phyloP scores from a whole-genome alignment of 2,888 invertebrate species.

The Lycophotia porphyrea region DNA sequence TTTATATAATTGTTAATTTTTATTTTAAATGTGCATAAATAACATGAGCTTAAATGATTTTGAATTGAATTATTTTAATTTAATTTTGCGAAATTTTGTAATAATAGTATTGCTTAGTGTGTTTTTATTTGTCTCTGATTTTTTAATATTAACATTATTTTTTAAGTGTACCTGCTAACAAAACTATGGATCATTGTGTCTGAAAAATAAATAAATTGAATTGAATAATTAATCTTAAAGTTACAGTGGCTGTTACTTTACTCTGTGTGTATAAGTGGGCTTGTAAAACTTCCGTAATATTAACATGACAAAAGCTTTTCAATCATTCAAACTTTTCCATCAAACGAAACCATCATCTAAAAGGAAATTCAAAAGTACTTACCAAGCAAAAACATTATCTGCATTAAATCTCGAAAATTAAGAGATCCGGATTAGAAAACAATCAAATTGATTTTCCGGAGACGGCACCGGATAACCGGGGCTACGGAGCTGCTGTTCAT shows the following conservation, averaged over 20 bases:
- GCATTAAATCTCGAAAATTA: conserved; percentile 55
- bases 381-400: conserved; percentile 43
- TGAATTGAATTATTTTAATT: no score
- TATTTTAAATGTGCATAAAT: no score
- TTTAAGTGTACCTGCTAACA: no score
- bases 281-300: not conserved
- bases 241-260: not conserved
- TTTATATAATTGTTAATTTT: no score
- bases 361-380: conserved; percentile 29
- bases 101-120: no score
- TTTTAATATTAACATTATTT: no score
- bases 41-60: no score
- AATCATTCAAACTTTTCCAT: conserved; percentile 31
- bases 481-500: conserved; percentile 34
- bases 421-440: conserved; percentile 51
- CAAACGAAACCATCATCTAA: conserved; percentile 15
- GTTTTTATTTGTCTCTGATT: no score
- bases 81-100: no score
- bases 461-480: conserved; percentile 51
- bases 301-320: not conserved
- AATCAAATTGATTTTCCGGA: conserved; percentile 62
- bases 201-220: no score
- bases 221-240: not conserved
- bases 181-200: no score
- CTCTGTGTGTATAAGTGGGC: no score